phyloP scores from a whole-genome alignment of 1,140 invertebrate genomes.

The Brachionus rubens region DNA sequence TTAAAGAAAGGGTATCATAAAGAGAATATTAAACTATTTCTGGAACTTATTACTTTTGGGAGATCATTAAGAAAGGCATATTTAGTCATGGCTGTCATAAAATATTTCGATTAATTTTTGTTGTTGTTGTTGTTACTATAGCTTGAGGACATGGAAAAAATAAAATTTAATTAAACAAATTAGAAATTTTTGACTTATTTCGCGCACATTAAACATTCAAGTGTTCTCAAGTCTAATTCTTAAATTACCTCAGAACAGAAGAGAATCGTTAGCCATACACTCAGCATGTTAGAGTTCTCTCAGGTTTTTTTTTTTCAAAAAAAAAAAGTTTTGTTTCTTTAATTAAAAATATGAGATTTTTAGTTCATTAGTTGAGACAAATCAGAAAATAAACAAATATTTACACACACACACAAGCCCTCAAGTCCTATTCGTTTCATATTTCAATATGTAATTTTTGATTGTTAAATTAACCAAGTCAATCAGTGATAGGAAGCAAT shows the following conservation, averaged over 20 bases:
- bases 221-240: background rate
- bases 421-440: background rate
- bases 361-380: constrained; percentile 1
- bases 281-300: constrained; percentile 26
- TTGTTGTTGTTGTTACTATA: background rate
- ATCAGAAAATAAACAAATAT: background rate
- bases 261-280: too few species aligned
- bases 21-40: background rate
- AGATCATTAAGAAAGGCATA: constrained; percentile 12
- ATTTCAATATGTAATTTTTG: constrained; percentile 21
- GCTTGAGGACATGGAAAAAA: background rate
- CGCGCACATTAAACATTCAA: constrained; percentile 37
- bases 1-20: too few species aligned
- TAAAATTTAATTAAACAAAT: constrained; percentile 9
- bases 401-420: background rate
- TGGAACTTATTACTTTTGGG: constrained; percentile 35
- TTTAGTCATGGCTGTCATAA: constrained; percentile 33
- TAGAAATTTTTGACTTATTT: constrained; percentile 4
- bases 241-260: constrained; percentile 20
- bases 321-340: too few species aligned
- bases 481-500: constrained; percentile 25
- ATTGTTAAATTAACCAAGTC: constrained; percentile 17
- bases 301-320: background rate
- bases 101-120: constrained; percentile 6
- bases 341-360: constrained; percentile 3